Percentiles rank a stretch among this genome's conserved stretches.
Conservation (phyloP, 2,888 invertebrate genomes). For the Mayetiola destructor region DNA sequence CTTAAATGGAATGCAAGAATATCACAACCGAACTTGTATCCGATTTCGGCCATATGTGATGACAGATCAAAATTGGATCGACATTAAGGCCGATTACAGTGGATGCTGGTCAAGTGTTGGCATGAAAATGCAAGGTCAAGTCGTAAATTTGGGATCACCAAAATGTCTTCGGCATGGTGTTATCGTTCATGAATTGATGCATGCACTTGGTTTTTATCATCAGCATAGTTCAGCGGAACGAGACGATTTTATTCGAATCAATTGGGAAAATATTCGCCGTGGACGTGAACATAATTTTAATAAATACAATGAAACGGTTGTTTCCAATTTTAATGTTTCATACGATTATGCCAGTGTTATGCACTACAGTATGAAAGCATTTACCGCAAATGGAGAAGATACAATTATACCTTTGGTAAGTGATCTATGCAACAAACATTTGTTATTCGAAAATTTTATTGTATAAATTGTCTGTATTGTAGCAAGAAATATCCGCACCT, state of each 20-base stretch:
- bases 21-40: conserved; percentile 47
- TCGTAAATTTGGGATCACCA: conserved; percentile 40
- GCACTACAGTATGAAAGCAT: conserved; percentile 55
- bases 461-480: conserved; percentile 15
- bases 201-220: conserved; percentile 68
- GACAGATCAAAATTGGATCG: conserved; percentile 43
- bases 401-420: conserved; percentile 47
- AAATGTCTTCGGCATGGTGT: conserved; percentile 48
- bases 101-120: conserved; percentile 58
- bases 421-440: background rate
- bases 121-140: conserved; percentile 43
- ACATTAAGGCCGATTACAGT: conserved; percentile 38
- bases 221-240: conserved; percentile 68
- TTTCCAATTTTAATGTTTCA: conserved; percentile 48
- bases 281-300: conserved; percentile 44
- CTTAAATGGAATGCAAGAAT: conserved; percentile 42
- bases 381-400: conserved; percentile 48
- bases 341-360: conserved; percentile 61
- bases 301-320: conserved; percentile 47
- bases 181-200: conserved; percentile 63
- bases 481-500: conserved; percentile 14
- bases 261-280: conserved; percentile 49
- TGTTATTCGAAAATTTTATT: background rate
- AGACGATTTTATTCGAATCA: conserved; percentile 57
- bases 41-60: conserved; percentile 44